A percentile compares a stretch with the other conserved stretches of the same genome.
These are phyloP conservation scores for Zapus hudsonius DNA, from an alignment of 2,113 vertebrate genomes.

Conservation along the genomic window DNA sequence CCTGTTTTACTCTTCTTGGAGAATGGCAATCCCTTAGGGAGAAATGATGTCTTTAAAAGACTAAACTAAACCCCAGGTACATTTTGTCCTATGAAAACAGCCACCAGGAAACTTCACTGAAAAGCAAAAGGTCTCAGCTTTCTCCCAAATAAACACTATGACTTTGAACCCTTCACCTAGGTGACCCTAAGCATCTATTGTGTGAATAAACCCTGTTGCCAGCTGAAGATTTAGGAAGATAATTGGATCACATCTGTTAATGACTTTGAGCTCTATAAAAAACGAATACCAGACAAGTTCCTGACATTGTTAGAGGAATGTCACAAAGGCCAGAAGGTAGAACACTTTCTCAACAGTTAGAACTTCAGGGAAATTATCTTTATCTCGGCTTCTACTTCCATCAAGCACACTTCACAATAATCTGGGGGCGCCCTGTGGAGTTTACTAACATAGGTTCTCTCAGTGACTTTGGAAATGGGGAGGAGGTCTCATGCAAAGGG, in stretches of 20 bases:
- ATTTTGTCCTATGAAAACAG: not conserved
- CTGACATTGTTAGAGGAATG: constrained; percentile 57
- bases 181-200: not conserved
- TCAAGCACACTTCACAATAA: not conserved
- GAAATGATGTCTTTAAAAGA: not conserved
- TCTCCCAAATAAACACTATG: not conserved
- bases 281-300: constrained; percentile 63
- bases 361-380: constrained; percentile 33
- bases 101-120: not conserved
- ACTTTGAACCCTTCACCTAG: not conserved
- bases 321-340: constrained; percentile 12
- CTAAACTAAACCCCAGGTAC: not conserved
- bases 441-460: not conserved
- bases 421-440: not conserved
- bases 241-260: constrained; percentile 64
- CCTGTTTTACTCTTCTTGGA: not conserved
- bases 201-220: not conserved
- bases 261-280: constrained; percentile 52
- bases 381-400: not conserved
- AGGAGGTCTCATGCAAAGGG: not conserved
- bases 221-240: not conserved
- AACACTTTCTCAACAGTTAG: constrained; percentile 19
- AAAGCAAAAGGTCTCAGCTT: not conserved
- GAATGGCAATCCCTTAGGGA: not conserved
- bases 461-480: not conserved